A percentile compares a stretch with the other conserved stretches of the same genome.
Conservation (phyloP, 2,113 vertebrate species). For the Tinamus guttatus region DNA sequence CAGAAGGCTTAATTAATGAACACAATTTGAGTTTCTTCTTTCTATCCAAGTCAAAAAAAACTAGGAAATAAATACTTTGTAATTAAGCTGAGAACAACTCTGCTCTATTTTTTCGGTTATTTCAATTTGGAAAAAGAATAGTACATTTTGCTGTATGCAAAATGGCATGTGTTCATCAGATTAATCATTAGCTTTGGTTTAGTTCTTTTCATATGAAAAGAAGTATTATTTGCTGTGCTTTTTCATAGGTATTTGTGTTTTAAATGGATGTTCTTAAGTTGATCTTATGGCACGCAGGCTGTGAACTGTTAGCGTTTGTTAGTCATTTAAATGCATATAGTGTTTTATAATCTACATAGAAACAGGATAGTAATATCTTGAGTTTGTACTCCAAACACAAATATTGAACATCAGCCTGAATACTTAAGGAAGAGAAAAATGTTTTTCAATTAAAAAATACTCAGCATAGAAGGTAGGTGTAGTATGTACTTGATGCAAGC, state of each 20-base stretch:
- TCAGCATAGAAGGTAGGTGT: not conserved
- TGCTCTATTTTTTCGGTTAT: not conserved
- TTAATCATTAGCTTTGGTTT: not conserved
- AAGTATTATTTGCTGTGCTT: not conserved
- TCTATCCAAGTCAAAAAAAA: not conserved
- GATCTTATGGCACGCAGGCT: not conserved
- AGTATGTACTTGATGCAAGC: not conserved
- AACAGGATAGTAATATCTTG: not conserved
- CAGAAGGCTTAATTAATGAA: not conserved
- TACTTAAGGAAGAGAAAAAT: not conserved
- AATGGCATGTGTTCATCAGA: not conserved
- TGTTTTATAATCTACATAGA: not conserved
- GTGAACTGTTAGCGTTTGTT: not conserved
- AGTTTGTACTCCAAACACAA: not conserved
- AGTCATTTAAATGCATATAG: not conserved
- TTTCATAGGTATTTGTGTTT: not conserved
- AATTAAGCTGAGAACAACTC: not conserved
- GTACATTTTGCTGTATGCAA: not conserved
- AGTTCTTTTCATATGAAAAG: not conserved
- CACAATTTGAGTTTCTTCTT: not conserved
- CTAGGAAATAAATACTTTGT: not conserved
- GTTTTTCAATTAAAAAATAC: not conserved
- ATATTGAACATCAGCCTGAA: not conserved
- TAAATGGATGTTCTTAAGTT: not conserved
- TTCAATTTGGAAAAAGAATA: not conserved